Percentiles rank a stretch among this genome's conserved stretches.
Evolutionary conservation across 2,888 invertebrate genomes (phyloP).

Genomic region (Cremastobaeus sp.): DNA sequence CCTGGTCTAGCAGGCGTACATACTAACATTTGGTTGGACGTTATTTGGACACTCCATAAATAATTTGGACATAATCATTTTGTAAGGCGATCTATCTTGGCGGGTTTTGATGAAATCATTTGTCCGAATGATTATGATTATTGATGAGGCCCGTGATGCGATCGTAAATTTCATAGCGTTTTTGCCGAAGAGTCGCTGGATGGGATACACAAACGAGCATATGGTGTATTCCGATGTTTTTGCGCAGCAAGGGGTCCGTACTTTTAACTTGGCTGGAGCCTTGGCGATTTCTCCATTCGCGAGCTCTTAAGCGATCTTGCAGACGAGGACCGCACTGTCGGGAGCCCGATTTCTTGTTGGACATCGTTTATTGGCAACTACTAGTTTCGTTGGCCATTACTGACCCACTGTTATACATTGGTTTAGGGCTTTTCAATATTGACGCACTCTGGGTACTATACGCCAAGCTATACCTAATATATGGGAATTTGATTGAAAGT

Average conservation of each 20-base stretch:
- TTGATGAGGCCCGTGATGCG: constrained; percentile 52
- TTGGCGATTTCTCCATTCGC: constrained; percentile 55
- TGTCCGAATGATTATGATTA: constrained; percentile 60
- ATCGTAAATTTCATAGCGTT: constrained; percentile 51
- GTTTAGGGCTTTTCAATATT: constrained; percentile 19
- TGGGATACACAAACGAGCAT: constrained; percentile 61
- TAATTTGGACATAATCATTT: constrained; percentile 54
- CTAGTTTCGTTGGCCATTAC: constrained; percentile 46
- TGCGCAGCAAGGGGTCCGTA: constrained; percentile 61
- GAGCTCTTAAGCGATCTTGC: constrained; percentile 35
- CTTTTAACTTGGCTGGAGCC: constrained; percentile 54
- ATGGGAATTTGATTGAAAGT: neutral
- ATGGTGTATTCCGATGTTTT: constrained; percentile 60
- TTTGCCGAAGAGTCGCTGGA: constrained; percentile 45
- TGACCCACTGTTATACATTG: constrained; percentile 44
- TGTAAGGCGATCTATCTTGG: constrained; percentile 41
- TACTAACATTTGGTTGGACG: no score
- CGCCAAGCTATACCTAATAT: constrained; percentile 7
- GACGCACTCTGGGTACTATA: constrained; percentile 10
- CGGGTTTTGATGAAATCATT: constrained; percentile 60
- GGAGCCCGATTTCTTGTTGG: constrained; percentile 51
- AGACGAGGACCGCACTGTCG: constrained; percentile 50
- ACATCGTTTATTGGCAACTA: constrained; percentile 57
- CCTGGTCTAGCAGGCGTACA: no score
- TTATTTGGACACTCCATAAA: constrained; percentile 46